A percentile compares a stretch with the other conserved stretches of the same genome.
These are phyloP conservation scores for Cataglyphis albicans DNA, from an alignment of 2,888 invertebrate species.

Conservation along the genomic window DNA sequence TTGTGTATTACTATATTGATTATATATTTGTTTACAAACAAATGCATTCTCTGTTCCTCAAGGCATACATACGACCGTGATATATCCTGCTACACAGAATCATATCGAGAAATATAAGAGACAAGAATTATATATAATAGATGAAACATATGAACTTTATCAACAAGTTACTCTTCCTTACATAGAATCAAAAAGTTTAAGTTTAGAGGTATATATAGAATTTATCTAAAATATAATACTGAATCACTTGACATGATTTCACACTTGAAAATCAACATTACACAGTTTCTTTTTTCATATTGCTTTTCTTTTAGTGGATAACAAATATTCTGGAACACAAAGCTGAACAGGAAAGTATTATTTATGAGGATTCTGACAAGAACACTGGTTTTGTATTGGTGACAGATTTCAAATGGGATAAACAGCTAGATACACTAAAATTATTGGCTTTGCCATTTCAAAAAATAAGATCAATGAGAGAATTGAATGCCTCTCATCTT, in stretches of 20 bases:
- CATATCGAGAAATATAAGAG: slow-evolving; percentile 95
- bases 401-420: slow-evolving; percentile 99
- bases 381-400: slow-evolving; percentile 94
- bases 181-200: slow-evolving; percentile 91
- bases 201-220: slow-evolving; percentile 89
- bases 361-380: slow-evolving; percentile 93
- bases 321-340: slow-evolving; percentile 98
- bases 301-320: slow-evolving; percentile 92
- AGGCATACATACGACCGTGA: slow-evolving; percentile 95
- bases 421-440: slow-evolving; percentile 92
- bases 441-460: slow-evolving; percentile 93
- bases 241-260: not conserved
- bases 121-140: slow-evolving; percentile 91
- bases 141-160: slow-evolving; percentile 95
- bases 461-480: slow-evolving; percentile 93
- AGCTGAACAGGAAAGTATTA: slow-evolving; percentile 94
- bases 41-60: slow-evolving; percentile 78
- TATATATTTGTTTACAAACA: not conserved
- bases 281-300: not conserved
- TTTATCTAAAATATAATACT: not conserved
- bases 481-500: slow-evolving; percentile 92
- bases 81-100: slow-evolving; percentile 97
- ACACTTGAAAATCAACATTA: not conserved
- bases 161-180: slow-evolving; percentile 92
- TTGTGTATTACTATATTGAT: slow-evolving; percentile 5